Base-by-base conservation (phyloP, 2,797 vertebrate species). In the Sphaeramia orbicularis region DNA sequence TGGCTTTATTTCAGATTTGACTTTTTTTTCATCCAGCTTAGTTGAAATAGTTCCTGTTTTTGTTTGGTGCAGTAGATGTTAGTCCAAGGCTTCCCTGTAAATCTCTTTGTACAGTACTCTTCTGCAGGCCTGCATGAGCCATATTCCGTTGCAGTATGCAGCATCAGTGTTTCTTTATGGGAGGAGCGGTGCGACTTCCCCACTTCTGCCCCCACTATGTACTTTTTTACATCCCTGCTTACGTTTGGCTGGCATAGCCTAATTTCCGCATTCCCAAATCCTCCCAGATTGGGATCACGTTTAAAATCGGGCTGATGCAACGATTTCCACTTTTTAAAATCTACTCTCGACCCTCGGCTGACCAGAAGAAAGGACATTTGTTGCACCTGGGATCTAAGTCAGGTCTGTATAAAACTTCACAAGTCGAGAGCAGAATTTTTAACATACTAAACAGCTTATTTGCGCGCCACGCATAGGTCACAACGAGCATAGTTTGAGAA, bases 231-330 rank as follows among this genome's bases (percentile, higher is more conserved):
- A 93, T 94, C 93, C 91, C 91, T 89, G 91, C 93, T 96, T 95
- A 95, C 96, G 96, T 96, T 95, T 93, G 94, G 92, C 93, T 95
- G 96, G 94, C 96, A 94, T 81, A 93, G 94, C 69, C 95, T 91
- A 91, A 95, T 95, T 96, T 96, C 97, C 97, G 97, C 96, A 97
- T 98, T 98, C 97, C 96, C 94, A 94, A 96, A 95, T 96, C 96
- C 96, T 96, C 96, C 96, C 96, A 95, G 95, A 94, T 91, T 93
- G 86, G 94, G 95, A 94, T 96, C 95, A 93, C 94, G 94, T 97
- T 95, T 94, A 89, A 95, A 93, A 92, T 93, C 94, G 96, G 92
- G 95, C 96, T 96, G 96, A 97, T 98, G 97, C 97, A 98, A 97
- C 96, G 95, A 89, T 95, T 95, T 90, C 95, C 93, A 93, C 96